A percentile compares a stretch with the other conserved stretches of the same genome.
phyloP scores from a whole-genome alignment of 2,888 invertebrate genomes.

The Drosophila bunnanda region DNA sequence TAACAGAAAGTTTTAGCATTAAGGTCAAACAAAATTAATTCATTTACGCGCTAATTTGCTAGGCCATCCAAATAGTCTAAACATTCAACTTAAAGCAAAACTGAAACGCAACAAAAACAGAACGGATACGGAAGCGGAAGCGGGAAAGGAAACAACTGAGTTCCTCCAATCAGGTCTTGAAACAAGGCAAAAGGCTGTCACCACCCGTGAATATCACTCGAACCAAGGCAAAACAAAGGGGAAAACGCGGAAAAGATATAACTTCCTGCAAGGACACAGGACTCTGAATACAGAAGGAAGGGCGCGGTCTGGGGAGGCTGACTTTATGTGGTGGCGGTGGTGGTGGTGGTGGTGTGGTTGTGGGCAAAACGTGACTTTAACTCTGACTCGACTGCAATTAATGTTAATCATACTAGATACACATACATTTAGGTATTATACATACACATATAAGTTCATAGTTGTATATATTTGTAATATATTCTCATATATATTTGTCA shows the following conservation, averaged over 20 bases:
- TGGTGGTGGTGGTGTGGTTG: constrained; percentile 15
- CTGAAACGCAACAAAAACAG: constrained; percentile 45
- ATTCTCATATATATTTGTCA: constrained; percentile 48
- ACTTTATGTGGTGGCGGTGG: neutral
- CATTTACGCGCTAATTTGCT: constrained; percentile 52
- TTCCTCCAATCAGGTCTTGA: constrained; percentile 27
- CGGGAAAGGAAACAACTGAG: constrained; percentile 21
- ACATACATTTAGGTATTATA: constrained; percentile 62
- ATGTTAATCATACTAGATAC: constrained; percentile 57
- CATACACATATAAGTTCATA: constrained; percentile 57
- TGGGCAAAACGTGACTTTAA: constrained; percentile 49
- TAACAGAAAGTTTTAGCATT: constrained; percentile 62
- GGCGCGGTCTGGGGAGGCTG: constrained; percentile 29
- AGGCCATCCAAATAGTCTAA: constrained; percentile 48
- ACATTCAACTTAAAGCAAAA: constrained; percentile 44
- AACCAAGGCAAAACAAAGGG: constrained; percentile 50
- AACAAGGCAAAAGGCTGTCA: constrained; percentile 59
- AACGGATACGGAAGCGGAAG: constrained; percentile 27
- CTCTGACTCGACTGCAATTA: constrained; percentile 52
- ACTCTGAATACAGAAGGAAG: constrained; percentile 1
- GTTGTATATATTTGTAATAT: constrained; percentile 56
- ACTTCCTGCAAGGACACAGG: constrained; percentile 7
- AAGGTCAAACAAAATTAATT: constrained; percentile 62
- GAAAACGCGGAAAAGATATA: constrained; percentile 22
- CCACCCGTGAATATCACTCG: constrained; percentile 62